Conservation (phyloP, 2,797 vertebrate genomes). For the Florisuga fusca region DNA sequence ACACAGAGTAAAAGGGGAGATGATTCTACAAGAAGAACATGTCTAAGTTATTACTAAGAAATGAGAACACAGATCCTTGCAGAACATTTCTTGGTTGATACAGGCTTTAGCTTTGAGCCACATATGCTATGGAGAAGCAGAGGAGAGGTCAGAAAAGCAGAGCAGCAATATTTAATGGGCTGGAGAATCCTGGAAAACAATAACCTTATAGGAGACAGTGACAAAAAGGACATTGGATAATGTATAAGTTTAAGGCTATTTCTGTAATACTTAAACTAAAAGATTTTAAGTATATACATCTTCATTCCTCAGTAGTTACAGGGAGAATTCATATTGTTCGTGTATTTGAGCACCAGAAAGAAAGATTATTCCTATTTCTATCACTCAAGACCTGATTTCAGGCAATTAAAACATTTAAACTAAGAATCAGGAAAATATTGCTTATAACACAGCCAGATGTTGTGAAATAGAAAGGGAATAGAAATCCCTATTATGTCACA, state of each 20-base stretch:
- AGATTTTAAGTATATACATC: background rate
- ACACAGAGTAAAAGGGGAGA: no score
- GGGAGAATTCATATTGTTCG: background rate
- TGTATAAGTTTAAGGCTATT: background rate
- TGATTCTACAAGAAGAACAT: no score
- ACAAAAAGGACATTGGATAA: background rate
- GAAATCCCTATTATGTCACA: background rate
- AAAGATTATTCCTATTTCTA: background rate
- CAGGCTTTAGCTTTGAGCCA: no score
- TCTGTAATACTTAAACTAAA: background rate
- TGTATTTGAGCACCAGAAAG: background rate
- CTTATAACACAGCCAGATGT: background rate
- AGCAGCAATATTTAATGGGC: background rate
- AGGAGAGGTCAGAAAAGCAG: background rate
- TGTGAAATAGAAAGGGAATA: background rate
- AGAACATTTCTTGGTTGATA: no score
- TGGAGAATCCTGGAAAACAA: conserved; percentile 9
- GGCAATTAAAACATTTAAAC: background rate
- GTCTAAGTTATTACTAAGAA: no score
- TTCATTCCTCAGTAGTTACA: background rate
- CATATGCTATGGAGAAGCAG: background rate
- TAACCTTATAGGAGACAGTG: background rate
- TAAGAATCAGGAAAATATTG: background rate
- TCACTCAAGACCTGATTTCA: background rate
- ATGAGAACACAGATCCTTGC: no score